Evolutionary conservation across 2,797 vertebrate species (phyloP).

Genomic region (Microcaecilia unicolor): DNA sequence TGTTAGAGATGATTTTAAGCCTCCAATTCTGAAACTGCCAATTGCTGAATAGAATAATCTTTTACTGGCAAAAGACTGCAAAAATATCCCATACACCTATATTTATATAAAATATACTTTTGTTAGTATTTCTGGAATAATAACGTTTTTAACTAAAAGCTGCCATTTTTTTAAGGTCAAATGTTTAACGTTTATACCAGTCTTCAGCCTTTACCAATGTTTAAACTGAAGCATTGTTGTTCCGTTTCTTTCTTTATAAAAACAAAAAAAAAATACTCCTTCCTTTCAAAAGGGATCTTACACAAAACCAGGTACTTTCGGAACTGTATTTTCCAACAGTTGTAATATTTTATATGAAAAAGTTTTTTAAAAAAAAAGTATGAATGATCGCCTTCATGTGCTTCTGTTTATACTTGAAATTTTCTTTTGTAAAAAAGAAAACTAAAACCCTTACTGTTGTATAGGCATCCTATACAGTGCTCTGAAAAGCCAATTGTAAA

Average conservation of each 20-base stretch:
- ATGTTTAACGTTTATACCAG: neutral
- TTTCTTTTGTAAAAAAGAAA: conserved; percentile 14
- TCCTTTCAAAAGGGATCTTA: conserved; percentile 19
- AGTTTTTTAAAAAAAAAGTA: conserved; percentile 25
- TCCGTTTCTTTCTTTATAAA: too few species aligned
- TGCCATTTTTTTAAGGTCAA: neutral
- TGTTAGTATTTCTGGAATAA: too few species aligned
- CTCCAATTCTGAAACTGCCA: too few species aligned
- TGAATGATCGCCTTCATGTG: conserved; percentile 29
- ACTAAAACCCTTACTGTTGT: conserved; percentile 30
- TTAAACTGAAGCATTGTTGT: neutral
- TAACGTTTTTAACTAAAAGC: too few species aligned
- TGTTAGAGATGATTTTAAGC: too few species aligned
- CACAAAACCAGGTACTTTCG: conserved; percentile 40
- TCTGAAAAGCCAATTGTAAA: conserved; percentile 40
- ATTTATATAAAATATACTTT: too few species aligned
- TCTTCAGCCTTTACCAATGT: neutral
- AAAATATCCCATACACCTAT: too few species aligned
- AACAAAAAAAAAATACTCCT: neutral
- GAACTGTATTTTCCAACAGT: conserved; percentile 36
- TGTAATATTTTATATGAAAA: conserved; percentile 26
- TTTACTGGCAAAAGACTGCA: too few species aligned
- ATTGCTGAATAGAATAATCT: too few species aligned
- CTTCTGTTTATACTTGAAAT: conserved; percentile 44
- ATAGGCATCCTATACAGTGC: too few species aligned